Conservation (phyloP, 2,888 invertebrate genomes). For the Dioctria rufipes region DNA sequence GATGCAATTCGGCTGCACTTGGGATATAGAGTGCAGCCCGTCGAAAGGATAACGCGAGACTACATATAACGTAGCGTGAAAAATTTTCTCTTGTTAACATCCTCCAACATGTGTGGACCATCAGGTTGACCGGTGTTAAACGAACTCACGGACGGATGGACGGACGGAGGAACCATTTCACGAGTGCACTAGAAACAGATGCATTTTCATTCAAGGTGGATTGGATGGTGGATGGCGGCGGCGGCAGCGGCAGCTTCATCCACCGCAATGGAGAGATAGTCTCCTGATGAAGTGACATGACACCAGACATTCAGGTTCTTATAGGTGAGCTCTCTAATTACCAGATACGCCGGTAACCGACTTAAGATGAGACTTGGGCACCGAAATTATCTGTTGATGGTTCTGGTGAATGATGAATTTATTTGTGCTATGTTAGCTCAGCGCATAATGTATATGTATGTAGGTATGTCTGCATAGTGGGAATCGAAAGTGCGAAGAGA, state of each 20-base stretch:
- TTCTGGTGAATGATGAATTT: slow-evolving; percentile 28
- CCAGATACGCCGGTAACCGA: slow-evolving; percentile 15
- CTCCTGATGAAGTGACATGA: slow-evolving; percentile 26
- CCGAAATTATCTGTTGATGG: slow-evolving; percentile 53
- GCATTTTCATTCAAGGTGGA: slow-evolving; percentile 25
- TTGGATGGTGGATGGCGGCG: neutral
- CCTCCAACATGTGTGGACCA: slow-evolving; percentile 44
- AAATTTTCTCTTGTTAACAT: slow-evolving; percentile 50
- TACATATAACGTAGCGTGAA: slow-evolving; percentile 27
- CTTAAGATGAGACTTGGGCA: slow-evolving; percentile 13
- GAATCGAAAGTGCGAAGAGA: slow-evolving; percentile 43
- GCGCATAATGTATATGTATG: neutral
- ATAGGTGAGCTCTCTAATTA: slow-evolving; percentile 36
- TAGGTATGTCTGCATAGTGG: too few relatives aligned
- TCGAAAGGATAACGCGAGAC: slow-evolving; percentile 47
- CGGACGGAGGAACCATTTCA: neutral
- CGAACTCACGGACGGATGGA: slow-evolving; percentile 16
- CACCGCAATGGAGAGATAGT: neutral
- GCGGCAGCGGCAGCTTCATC: too few relatives aligned
- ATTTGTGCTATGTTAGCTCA: slow-evolving; percentile 4
- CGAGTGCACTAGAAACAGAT: slow-evolving; percentile 30
- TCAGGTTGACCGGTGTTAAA: slow-evolving; percentile 47
- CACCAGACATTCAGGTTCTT: slow-evolving; percentile 46
- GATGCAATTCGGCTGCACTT: slow-evolving; percentile 7
- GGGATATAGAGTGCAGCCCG: neutral